Percentiles rank a stretch among this genome's conserved stretches.
phyloP scores from a whole-genome alignment of 2,797 vertebrate genomes.

The Anomalospiza imberbis region DNA sequence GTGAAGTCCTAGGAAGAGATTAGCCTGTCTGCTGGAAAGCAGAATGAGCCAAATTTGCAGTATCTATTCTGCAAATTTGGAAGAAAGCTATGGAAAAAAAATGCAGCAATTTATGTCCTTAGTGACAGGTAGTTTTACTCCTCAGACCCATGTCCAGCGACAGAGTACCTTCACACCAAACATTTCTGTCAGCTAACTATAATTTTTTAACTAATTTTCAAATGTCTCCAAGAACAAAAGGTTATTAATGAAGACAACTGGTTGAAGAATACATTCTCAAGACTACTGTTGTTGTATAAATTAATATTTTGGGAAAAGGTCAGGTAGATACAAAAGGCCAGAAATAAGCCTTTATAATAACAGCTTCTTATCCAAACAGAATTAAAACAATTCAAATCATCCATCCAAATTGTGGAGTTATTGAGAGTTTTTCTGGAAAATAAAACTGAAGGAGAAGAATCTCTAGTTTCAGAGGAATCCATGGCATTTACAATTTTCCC shows the following conservation, averaged over 20 bases:
- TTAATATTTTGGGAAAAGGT: not conserved
- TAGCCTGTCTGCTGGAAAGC: not conserved
- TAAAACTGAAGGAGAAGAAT: not conserved
- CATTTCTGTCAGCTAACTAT: not conserved
- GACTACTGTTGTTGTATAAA: not conserved
- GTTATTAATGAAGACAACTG: not conserved
- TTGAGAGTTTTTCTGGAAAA: accelerated
- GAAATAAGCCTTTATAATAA: not conserved
- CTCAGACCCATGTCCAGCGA: not conserved
- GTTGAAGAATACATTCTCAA: not conserved
- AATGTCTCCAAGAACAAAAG: not conserved
- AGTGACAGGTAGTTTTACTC: not conserved
- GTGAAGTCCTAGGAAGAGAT: not conserved
- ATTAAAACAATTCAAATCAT: not conserved
- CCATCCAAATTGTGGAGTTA: not conserved
- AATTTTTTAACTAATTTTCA: not conserved
- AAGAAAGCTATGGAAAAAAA: not conserved
- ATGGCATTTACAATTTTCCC: not conserved
- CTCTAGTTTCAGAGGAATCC: not conserved
- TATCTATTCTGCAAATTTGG: not conserved
- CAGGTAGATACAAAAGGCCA: not conserved
- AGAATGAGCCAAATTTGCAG: not conserved
- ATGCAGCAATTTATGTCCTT: not conserved
- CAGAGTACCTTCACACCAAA: not conserved
- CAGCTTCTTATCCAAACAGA: not conserved